Evolutionary conservation across 2,113 vertebrate species (phyloP).

Genomic region (Cochlearius cochlearius): DNA sequence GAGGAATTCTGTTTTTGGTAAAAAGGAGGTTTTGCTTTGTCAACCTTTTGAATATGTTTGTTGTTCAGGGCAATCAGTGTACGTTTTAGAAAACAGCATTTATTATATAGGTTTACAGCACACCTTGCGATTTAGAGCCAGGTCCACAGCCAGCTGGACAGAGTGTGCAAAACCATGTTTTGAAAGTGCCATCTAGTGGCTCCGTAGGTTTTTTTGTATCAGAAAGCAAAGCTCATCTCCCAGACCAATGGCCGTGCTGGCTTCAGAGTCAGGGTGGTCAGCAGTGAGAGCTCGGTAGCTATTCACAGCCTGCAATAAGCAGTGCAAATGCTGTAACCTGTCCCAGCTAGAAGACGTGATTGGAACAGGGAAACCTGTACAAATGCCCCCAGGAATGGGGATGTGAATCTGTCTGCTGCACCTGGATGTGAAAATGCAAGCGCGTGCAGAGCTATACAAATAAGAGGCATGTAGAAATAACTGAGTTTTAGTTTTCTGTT

Average conservation of each 20-base stretch:
- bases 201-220: fast-evolving
- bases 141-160: fast-evolving
- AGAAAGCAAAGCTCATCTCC: neutral
- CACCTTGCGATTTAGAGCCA: neutral
- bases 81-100: neutral
- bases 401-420: neutral
- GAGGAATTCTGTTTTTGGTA: neutral
- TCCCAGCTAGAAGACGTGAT: fast-evolving
- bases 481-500: neutral
- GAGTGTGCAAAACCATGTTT: neutral
- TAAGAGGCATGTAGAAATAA: neutral
- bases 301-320: neutral
- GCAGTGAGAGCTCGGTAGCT: neutral
- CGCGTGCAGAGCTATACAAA: neutral
- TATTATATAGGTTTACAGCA: neutral
- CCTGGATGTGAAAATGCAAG: neutral
- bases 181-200: conserved; percentile 59
- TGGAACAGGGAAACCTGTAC: neutral
- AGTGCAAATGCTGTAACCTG: neutral
- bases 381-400: neutral
- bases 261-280: neutral
- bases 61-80: neutral
- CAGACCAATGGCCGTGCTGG: neutral
- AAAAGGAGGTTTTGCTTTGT: neutral
- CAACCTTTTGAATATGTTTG: neutral